phyloP scores from a whole-genome alignment of 2,888 invertebrate species.

The Spodoptera picta region DNA sequence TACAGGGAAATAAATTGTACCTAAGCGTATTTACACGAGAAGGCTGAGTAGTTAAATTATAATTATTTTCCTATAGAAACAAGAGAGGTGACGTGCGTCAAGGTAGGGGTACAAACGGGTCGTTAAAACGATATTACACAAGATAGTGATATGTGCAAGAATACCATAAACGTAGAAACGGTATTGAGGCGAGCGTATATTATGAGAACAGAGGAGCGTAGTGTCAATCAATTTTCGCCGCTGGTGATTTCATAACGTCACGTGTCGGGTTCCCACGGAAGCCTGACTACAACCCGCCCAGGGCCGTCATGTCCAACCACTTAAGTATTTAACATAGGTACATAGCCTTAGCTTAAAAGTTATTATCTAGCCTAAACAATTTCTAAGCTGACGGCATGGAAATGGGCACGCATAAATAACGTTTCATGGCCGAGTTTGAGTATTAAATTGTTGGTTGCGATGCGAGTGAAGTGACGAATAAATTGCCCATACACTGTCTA shows the following conservation, averaged over 20 bases:
- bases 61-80: conserved; percentile 36
- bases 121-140: conserved; percentile 37
- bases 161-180: conserved; percentile 39
- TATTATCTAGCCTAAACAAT: conserved; percentile 87
- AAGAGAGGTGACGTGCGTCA: conserved; percentile 19
- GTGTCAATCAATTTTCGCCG: conserved; percentile 86
- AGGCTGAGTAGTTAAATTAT: conserved; percentile 34
- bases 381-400: conserved; percentile 82
- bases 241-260: conserved; percentile 86
- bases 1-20: conserved; percentile 11
- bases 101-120: conserved; percentile 14
- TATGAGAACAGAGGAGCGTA: conserved; percentile 59
- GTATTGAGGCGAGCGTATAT: conserved; percentile 57
- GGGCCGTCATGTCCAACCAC: conserved; percentile 87
- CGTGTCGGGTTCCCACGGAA: conserved; percentile 87
- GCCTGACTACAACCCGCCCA: conserved; percentile 81
- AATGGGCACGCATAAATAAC: conserved; percentile 86
- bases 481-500: conserved; percentile 66
- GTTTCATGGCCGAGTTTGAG: conserved; percentile 75
- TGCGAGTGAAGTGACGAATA: conserved; percentile 69
- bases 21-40: conserved; percentile 21
- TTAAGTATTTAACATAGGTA: conserved; percentile 87
- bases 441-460: conserved; percentile 75
- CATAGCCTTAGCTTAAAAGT: conserved; percentile 85
- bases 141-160: conserved; percentile 46